These are phyloP conservation scores for Aviceda subcristata DNA, from an alignment of 2,113 vertebrate species.

Conservation along the genomic window DNA sequence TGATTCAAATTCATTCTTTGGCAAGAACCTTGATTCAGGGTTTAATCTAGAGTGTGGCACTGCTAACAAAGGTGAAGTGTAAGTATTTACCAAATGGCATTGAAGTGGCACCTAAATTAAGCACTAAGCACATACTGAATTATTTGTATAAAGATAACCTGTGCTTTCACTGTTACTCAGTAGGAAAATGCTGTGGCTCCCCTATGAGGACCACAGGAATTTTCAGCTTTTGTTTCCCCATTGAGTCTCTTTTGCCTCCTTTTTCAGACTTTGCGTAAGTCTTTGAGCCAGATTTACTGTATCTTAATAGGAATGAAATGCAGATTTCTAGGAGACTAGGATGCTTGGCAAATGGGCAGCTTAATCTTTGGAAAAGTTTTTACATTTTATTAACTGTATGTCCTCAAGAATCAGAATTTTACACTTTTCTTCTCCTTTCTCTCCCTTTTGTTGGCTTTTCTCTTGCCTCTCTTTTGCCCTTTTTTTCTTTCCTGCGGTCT, in stretches of 20 bases:
- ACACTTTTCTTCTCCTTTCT: not conserved
- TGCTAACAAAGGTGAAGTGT: not conserved
- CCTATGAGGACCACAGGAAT: not conserved
- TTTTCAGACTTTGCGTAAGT: not conserved
- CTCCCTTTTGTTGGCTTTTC: not conserved
- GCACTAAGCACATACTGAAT: not conserved
- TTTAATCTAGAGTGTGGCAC: not conserved
- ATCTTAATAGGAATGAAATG: not conserved
- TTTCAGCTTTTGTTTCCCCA: not conserved
- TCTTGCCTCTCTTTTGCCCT: not conserved
- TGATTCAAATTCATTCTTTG: not conserved
- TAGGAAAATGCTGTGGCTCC: not conserved
- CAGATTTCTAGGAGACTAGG: not conserved
- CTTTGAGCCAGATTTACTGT: not conserved
- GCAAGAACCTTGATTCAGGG: not conserved
- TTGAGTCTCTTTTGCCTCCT: not conserved
- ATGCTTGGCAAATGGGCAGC: not conserved
- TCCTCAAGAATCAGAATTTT: not conserved
- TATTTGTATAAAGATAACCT: not conserved
- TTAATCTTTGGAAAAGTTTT: not conserved
- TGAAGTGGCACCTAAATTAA: not conserved
- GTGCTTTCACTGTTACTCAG: not conserved
- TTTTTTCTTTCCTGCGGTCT: not conserved
- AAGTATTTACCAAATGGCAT: not conserved
- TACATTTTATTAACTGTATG: not conserved